Evolutionary conservation across 2,113 vertebrate species (phyloP).

Genomic region (Nicator chloris): DNA sequence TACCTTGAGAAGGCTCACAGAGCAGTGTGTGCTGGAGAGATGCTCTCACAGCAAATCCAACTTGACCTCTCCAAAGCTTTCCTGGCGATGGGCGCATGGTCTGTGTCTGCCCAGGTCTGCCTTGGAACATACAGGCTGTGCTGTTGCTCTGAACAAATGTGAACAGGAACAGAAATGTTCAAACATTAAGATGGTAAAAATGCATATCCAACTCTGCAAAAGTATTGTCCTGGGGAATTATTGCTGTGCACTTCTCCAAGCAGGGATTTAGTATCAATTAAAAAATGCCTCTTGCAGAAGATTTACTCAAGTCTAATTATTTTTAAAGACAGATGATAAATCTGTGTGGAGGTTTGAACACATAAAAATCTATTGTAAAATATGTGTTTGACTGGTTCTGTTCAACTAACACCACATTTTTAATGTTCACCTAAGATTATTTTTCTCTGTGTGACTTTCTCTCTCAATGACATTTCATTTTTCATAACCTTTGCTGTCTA

Average conservation of each 20-base stretch:
- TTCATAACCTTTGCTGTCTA: background rate
- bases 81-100: fast-evolving
- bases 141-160: background rate
- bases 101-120: background rate
- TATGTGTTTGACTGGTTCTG: background rate
- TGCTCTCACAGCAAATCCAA: background rate
- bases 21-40: background rate
- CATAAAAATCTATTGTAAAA: background rate
- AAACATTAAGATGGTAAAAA: background rate
- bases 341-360: background rate
- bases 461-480: background rate
- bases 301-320: background rate
- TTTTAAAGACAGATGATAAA: background rate
- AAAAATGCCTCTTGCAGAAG: background rate
- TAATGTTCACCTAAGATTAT: background rate
- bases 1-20: background rate
- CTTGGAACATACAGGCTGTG: background rate
- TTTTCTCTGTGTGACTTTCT: background rate
- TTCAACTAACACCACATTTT: background rate
- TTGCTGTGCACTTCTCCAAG: background rate
- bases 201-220: background rate
- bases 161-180: fast-evolving
- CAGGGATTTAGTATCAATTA: background rate
- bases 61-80: background rate
- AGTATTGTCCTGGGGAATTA: background rate